Evolutionary conservation across 2,113 vertebrate genomes (phyloP), one percentile per base, ranked within the genome.

Genomic region (Cinclus cinclus): DNA sequence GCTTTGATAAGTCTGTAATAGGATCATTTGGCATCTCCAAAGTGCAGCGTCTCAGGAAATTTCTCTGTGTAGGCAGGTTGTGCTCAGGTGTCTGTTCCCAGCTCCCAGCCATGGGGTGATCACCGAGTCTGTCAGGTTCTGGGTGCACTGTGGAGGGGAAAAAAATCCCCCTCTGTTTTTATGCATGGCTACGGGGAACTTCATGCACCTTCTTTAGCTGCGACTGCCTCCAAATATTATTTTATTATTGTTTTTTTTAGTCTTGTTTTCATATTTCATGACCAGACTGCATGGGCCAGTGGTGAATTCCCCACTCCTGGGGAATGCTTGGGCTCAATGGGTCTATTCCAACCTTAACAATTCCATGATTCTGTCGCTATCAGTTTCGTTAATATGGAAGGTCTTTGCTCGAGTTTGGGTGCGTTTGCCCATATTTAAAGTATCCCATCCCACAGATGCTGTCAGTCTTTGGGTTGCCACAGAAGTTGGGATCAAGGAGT

Each of bases 1-100:
- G 96, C 97, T 97, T 98, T 98, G 97, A 97, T 97, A 97, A 97
- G 95, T 97, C 97, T 95, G 90, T 96, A 97, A 97, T 86, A 91
- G 94, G 97, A 97, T 97, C 97, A 81, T 83, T 85, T 92, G 94
- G 95, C 96, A 97, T 95, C 94, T 95, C 95, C 65, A 33, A 97
- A 85, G 83, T 39, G 67, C 16, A 17, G 76, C 35, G 13, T 62
- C 82, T 94, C 63, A 83, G 92, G 80, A 83, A 87, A 94, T 92
- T 60, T 85, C 4, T 56, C 65, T 74, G 64, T 65, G 83, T 90
- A 14, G 87, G 78, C 79, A 93, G 62, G 77, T 87, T 86, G 90
- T 90, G 67, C 78, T 52, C 91, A 96, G 95, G 89, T 95, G 73
- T 68, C 50, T 1, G 0, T 30, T 83, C 35, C 63, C 49, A 65